phyloP scores from a whole-genome alignment of 2,113 vertebrate genomes.

The Genyomyrus donnyi region DNA sequence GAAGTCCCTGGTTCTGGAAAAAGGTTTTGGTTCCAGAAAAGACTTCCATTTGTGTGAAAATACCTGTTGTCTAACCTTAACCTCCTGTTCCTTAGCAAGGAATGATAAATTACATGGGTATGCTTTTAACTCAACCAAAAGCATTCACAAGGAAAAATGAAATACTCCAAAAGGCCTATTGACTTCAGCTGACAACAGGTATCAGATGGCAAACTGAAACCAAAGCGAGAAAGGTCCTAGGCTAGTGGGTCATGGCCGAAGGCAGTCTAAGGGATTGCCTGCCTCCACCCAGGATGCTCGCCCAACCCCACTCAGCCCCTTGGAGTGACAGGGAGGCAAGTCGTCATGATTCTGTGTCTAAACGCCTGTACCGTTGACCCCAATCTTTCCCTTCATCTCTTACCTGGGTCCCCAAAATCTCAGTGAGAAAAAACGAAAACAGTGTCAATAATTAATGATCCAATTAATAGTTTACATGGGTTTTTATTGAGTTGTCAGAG shows the following conservation, averaged over 20 bases:
- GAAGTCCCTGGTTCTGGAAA: background rate
- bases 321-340: background rate
- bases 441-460: constrained; percentile 76
- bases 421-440: constrained; percentile 50
- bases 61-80: background rate
- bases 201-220: background rate
- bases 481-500: constrained; percentile 76
- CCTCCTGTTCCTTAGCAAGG: background rate
- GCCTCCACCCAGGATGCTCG: constrained; percentile 12
- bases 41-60: background rate
- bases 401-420: constrained; percentile 37
- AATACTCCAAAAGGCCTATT: background rate
- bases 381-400: constrained; percentile 25
- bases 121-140: background rate
- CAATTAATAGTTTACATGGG: constrained; percentile 76
- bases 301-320: too few relatives aligned
- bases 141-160: background rate
- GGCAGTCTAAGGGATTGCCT: background rate
- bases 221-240: background rate
- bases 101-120: background rate
- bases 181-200: background rate
- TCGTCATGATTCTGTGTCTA: constrained; percentile 32
- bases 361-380: constrained; percentile 41
- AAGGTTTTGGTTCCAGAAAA: background rate
- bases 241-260: background rate